Conservation (phyloP, 2,113 vertebrate genomes). For the Elgaria multicarinata region DNA sequence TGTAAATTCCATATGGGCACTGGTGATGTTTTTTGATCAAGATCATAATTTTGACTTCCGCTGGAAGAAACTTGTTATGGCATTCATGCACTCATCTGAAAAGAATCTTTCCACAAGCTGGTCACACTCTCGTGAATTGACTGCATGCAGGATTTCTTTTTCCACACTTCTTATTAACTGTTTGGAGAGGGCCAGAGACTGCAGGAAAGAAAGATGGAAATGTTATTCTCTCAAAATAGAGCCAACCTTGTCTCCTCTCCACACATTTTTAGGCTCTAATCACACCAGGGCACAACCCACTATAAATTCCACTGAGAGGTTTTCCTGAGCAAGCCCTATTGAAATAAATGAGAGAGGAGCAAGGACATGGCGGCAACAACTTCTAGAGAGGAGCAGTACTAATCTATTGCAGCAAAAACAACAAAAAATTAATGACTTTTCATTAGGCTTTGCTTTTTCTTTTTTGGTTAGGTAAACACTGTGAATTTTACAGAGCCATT, state of each 20-base stretch:
- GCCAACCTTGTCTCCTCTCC: neutral
- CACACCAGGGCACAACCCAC: neutral
- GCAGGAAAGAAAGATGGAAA: slow-evolving; percentile 15
- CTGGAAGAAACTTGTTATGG: slow-evolving; percentile 82
- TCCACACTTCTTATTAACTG: slow-evolving; percentile 81
- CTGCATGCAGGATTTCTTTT: slow-evolving; percentile 75
- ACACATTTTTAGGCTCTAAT: neutral
- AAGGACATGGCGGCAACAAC: neutral
- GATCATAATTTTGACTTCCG: slow-evolving; percentile 78
- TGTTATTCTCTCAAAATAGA: neutral
- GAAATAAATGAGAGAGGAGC: neutral
- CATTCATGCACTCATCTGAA: slow-evolving; percentile 81
- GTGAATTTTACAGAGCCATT: neutral
- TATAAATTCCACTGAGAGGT: neutral
- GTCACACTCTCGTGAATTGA: slow-evolving; percentile 80
- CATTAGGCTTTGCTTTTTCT: neutral
- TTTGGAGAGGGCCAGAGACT: slow-evolving; percentile 84
- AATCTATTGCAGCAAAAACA: neutral
- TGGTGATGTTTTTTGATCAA: rapidly evolving
- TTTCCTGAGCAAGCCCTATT: neutral
- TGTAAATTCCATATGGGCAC: neutral
- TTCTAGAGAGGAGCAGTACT: neutral
- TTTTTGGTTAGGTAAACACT: neutral
- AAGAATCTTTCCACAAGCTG: slow-evolving; percentile 75
- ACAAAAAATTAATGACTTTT: neutral